Evolutionary conservation across 2,113 vertebrate species (phyloP), one percentile per base, ranked within the genome.

Genomic region (Xenopus borealis): DNA sequence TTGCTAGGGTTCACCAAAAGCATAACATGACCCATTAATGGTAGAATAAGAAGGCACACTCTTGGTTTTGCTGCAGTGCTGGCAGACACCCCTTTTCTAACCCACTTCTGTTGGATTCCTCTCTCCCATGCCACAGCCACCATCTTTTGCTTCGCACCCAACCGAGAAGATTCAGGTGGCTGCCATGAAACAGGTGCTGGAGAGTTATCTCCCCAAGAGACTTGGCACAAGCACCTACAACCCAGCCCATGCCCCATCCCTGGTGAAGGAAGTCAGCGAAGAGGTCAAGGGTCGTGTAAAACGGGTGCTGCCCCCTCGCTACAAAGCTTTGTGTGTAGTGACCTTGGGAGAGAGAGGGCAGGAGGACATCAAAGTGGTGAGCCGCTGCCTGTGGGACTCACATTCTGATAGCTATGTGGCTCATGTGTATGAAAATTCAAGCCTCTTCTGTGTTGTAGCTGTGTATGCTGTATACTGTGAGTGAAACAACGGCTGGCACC

Each of bases 371-470:
- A 30, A 30, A 14, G 14, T 79, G 33, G 72, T 63, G 20, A 81
- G 80, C 64, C 78, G 78, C 12, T 71, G 75, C 20, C 70, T 78
- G 3, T 81, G 80, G 80, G 80, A 78, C 63, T 33, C 67, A 9
- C 33, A 78, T 33, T 71, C 79, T 18, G 79, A 80, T 61, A 78
- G 71, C 18, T 80, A 73, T 16, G 79, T 57, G 10, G 62, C 75
- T 0, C 65, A 74, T 18, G 57, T 66, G 10, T 78, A 78, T 17
- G 58, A 78, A 55, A 73, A 71, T 12, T 13, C 66, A 2, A 71
- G 59, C 27, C 20, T 78, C 9, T 80, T 75, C 71, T 78, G 79
- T 18, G 79, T 78, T 23, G 79, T 75, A n/a, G 47, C 69, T 12
- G 58, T 80, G 30, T 80, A 78, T 30, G 72, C 71, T 1, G 62